phyloP scores from a whole-genome alignment of 1,140 invertebrate genomes.

The Ylistrum balloti region DNA sequence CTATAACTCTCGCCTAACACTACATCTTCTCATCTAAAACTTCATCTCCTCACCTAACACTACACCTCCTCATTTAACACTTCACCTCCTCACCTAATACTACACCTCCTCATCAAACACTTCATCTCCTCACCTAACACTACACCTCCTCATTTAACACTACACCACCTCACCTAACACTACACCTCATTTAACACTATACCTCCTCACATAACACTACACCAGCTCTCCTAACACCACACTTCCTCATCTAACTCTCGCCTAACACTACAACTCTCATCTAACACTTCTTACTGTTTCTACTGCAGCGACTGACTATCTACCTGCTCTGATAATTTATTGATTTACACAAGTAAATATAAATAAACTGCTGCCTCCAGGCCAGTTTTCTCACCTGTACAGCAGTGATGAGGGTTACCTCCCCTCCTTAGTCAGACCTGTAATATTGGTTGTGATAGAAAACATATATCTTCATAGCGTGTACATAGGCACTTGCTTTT shows the following conservation, averaged over 20 bases:
- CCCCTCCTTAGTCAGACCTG: not conserved
- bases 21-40: no score
- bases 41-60: no score
- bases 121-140: no score
- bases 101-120: no score
- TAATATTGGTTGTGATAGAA: not conserved
- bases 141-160: not conserved
- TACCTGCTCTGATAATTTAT: conserved; percentile 19
- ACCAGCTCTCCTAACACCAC: not conserved
- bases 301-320: not conserved
- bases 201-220: not conserved
- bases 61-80: no score
- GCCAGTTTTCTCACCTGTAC: not conserved
- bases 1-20: not conserved
- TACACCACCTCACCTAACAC: not conserved
- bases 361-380: not conserved
- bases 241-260: not conserved
- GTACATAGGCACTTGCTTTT: not conserved
- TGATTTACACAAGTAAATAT: not conserved
- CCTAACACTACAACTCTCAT: not conserved
- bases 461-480: not conserved
- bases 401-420: not conserved
- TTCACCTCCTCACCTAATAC: no score
- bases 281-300: not conserved
- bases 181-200: not conserved